These are phyloP conservation scores for Omphaloscelis lunosa DNA, from an alignment of 2,888 invertebrate genomes.

Conservation along the genomic window DNA sequence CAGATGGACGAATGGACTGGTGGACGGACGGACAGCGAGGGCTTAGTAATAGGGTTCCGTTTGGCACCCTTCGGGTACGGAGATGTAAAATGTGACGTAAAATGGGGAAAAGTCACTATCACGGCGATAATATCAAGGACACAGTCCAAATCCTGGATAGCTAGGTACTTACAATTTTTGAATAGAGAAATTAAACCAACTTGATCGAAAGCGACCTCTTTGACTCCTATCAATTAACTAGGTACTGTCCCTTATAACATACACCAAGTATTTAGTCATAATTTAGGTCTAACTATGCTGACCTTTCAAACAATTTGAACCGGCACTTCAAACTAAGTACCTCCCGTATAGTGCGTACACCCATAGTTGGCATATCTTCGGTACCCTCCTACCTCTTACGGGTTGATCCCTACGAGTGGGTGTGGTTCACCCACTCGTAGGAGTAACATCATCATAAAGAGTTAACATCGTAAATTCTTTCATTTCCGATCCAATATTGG, in stretches of 20 bases:
- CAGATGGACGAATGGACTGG: too few species aligned
- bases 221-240: neutral
- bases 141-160: neutral
- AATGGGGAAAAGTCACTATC: too few species aligned
- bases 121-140: too few species aligned
- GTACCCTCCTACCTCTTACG: neutral
- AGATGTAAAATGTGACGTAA: too few species aligned
- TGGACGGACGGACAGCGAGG: too few species aligned
- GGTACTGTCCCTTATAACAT: too few species aligned
- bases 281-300: constrained; percentile 6
- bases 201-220: neutral
- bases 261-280: neutral
- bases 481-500: constrained; percentile 20
- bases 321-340: constrained; percentile 11
- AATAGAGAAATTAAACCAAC: neutral
- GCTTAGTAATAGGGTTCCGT: too few species aligned
- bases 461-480: constrained; percentile 33
- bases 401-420: constrained; percentile 20
- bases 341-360: neutral
- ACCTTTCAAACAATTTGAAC: constrained; percentile 20
- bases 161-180: neutral
- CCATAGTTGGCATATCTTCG: constrained; percentile 3
- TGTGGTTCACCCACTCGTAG: too few species aligned
- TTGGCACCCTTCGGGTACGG: too few species aligned
- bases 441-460: too few species aligned